These are phyloP conservation scores for Cottus gobio DNA, from an alignment of 2,113 vertebrate species.

Conservation along the genomic window DNA sequence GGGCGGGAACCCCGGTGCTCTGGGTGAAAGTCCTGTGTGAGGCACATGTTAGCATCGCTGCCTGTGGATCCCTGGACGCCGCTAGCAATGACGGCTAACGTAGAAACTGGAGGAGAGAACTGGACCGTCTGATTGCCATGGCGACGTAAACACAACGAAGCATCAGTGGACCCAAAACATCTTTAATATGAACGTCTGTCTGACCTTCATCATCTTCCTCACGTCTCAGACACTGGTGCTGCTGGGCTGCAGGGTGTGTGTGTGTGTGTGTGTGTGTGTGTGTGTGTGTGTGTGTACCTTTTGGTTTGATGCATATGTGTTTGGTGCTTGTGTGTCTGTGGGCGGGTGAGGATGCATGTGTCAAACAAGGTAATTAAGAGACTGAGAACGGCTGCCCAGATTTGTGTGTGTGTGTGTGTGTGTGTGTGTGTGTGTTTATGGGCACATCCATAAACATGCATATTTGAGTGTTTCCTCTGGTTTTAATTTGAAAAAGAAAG, in stretches of 20 bases:
- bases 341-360: constrained; percentile 21
- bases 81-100: too few relatives aligned
- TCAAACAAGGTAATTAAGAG: constrained; percentile 47
- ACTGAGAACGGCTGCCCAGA: background rate
- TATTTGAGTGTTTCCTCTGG: background rate
- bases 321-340: constrained; percentile 25
- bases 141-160: too few relatives aligned
- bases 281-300: constrained; percentile 6
- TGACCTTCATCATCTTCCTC: constrained; percentile 23
- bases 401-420: background rate
- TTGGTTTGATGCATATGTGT: constrained; percentile 32
- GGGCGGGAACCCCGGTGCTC: too few relatives aligned
- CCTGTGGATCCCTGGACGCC: too few relatives aligned
- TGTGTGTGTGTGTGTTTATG: background rate
- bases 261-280: constrained; percentile 23
- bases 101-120: too few relatives aligned
- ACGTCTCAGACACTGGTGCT: constrained; percentile 9
- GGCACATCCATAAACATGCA: background rate
- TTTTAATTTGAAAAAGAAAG: background rate
- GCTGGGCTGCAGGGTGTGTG: background rate
- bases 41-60: too few relatives aligned
- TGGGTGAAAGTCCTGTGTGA: too few relatives aligned
- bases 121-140: too few relatives aligned
- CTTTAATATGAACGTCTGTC: too few relatives aligned
- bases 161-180: too few relatives aligned